Conservation (phyloP, 2,888 invertebrate genomes). For the Drosophila barbarae region DNA sequence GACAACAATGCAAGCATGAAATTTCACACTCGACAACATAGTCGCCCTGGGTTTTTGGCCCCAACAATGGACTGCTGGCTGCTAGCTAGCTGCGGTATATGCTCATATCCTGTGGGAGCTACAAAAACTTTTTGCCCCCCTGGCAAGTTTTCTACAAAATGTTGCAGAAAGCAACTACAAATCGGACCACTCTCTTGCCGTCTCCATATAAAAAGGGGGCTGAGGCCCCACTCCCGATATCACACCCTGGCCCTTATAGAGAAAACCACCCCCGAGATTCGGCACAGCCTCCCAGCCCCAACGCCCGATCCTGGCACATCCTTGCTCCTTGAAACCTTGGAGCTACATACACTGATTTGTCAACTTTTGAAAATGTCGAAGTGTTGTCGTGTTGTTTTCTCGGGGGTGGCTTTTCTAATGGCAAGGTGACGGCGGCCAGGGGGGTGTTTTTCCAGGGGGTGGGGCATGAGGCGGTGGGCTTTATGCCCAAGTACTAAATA, state of each 20-base stretch:
- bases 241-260: slow-evolving; percentile 19
- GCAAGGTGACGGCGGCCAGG: slow-evolving; percentile 30
- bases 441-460: slow-evolving; percentile 6
- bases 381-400: slow-evolving; percentile 55
- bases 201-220: not conserved
- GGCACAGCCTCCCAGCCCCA: slow-evolving; percentile 21
- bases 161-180: slow-evolving; percentile 71
- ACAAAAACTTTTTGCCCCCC: slow-evolving; percentile 59
- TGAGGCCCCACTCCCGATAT: slow-evolving; percentile 3
- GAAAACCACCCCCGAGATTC: slow-evolving; percentile 54
- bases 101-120: slow-evolving; percentile 64
- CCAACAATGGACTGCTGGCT: slow-evolving; percentile 47
- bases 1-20: slow-evolving; percentile 65
- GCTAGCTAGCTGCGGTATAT: slow-evolving; percentile 37
- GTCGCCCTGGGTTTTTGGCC: slow-evolving; percentile 45
- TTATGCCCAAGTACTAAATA: slow-evolving; percentile 64
- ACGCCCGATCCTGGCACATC: slow-evolving; percentile 15
- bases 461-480: slow-evolving; percentile 14
- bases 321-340: slow-evolving; percentile 30
- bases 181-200: slow-evolving; percentile 44
- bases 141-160: slow-evolving; percentile 60
- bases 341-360: slow-evolving; percentile 73
- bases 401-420: slow-evolving; percentile 62
- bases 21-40: slow-evolving; percentile 69
- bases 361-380: slow-evolving; percentile 75